Percentiles rank a stretch among this genome's conserved stretches.
Conservation (phyloP, 35 echinoderm and acorn worm species). For the Acanthaster planci region DNA sequence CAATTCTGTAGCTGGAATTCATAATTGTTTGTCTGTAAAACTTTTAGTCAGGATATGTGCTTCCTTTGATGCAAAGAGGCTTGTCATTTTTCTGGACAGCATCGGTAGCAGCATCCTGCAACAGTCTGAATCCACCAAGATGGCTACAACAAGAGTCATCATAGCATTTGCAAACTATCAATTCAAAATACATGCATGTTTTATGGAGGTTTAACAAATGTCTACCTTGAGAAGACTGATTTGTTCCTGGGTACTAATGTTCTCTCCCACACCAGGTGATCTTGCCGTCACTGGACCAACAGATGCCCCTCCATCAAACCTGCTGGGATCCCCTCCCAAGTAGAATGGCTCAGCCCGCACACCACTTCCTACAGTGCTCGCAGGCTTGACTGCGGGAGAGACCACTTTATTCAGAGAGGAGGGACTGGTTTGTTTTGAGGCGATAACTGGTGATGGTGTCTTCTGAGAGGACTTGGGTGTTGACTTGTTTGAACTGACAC, state of each 20-base stretch:
- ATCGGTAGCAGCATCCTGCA: too few relatives aligned
- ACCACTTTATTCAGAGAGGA: neutral
- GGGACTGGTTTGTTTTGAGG: neutral
- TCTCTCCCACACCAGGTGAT: constrained; percentile 2
- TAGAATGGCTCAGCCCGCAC: neutral
- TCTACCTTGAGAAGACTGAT: neutral
- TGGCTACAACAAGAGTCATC: too few relatives aligned
- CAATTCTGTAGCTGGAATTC: too few relatives aligned
- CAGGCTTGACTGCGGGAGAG: neutral
- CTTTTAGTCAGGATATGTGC: too few relatives aligned
- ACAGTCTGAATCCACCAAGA: too few relatives aligned
- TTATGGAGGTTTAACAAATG: neutral
- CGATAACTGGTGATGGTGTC: neutral
- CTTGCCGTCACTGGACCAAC: neutral
- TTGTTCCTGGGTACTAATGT: neutral
- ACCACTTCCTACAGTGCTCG: neutral
- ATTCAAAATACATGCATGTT: too few relatives aligned
- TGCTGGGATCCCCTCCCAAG: constrained; percentile 8
- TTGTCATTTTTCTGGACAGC: too few relatives aligned
- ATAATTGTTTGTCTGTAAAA: too few relatives aligned
- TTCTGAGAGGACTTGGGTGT: neutral
- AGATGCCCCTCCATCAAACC: neutral
- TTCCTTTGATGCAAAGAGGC: too few relatives aligned
- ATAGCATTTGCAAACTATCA: too few relatives aligned
- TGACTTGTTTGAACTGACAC: neutral